phyloP scores from a whole-genome alignment of 2,888 invertebrate genomes.

The Stenoptilia bipunctidactyla region DNA sequence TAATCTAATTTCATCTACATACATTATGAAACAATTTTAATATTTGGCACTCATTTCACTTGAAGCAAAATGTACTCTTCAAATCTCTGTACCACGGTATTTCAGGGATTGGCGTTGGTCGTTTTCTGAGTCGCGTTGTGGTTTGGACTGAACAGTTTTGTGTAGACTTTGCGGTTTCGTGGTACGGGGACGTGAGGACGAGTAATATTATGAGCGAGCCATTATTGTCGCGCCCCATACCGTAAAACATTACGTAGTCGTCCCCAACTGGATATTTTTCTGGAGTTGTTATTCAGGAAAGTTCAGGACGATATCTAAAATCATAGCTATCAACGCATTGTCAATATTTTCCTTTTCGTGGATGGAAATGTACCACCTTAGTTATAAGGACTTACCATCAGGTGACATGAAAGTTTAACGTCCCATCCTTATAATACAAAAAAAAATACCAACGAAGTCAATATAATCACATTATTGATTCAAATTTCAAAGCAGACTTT shows the following conservation, averaged over 20 bases:
- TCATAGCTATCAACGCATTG: too few relatives aligned
- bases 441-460: too few relatives aligned
- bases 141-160: conserved; percentile 20
- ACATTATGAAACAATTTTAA: neutral
- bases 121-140: conserved; percentile 16
- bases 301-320: too few relatives aligned
- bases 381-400: too few relatives aligned
- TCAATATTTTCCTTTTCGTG: too few relatives aligned
- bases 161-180: conserved; percentile 34
- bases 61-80: conserved; percentile 26
- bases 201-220: conserved; percentile 72
- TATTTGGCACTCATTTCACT: neutral
- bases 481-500: too few relatives aligned
- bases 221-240: conserved; percentile 72
- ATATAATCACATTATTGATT: too few relatives aligned
- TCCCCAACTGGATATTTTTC: conserved; percentile 25
- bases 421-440: too few relatives aligned
- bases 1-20: neutral
- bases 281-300: neutral
- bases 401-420: too few relatives aligned
- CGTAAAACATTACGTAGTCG: conserved; percentile 70
- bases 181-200: conserved; percentile 56
- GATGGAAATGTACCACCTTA: too few relatives aligned
- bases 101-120: neutral
- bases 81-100: conserved; percentile 36